A percentile compares a stretch with the other conserved stretches of the same genome.
These are phyloP conservation scores for cattle (Bos taurus) DNA, from an alignment of 2,113 vertebrate genomes.

Conservation along the genomic window DNA sequence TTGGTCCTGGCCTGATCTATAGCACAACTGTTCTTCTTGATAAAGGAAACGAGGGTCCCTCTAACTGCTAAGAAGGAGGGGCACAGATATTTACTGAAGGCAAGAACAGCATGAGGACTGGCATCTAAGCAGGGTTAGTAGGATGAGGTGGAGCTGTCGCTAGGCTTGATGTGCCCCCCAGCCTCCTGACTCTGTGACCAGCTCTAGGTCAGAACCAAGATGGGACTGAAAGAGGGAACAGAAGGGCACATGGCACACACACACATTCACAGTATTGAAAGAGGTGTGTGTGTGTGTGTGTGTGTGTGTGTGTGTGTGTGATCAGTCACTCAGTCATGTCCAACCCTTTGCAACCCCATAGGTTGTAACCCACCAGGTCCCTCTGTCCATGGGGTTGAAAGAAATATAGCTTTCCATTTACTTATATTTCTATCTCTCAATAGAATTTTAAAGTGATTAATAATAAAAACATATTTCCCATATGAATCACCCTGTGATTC, in stretches of 20 bases:
- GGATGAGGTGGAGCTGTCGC: not conserved
- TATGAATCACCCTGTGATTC: not conserved
- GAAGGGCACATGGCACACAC: not conserved
- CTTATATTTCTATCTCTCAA: not conserved
- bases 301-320: not conserved
- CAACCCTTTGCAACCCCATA: rapidly evolving
- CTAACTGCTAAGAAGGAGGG: not conserved
- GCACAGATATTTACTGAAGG: not conserved
- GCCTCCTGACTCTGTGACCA: not conserved
- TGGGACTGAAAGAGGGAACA: not conserved
- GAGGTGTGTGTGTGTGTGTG: not conserved
- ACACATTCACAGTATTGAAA: not conserved
- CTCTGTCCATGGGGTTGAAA: not conserved
- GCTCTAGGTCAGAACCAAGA: not conserved
- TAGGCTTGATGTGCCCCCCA: not conserved
- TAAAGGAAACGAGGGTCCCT: not conserved
- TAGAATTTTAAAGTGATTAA: not conserved
- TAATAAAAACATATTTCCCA: not conserved
- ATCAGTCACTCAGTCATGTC: not conserved
- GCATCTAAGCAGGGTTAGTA: not conserved
- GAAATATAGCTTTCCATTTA: not conserved
- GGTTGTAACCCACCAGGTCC: not conserved
- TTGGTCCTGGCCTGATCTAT: not conserved
- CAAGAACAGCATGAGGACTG: not conserved
- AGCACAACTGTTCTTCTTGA: not conserved